A percentile compares a stretch with the other conserved stretches of the same genome.
Evolutionary conservation across 2,888 invertebrate species (phyloP).

Genomic region (Andrena bicolor): DNA sequence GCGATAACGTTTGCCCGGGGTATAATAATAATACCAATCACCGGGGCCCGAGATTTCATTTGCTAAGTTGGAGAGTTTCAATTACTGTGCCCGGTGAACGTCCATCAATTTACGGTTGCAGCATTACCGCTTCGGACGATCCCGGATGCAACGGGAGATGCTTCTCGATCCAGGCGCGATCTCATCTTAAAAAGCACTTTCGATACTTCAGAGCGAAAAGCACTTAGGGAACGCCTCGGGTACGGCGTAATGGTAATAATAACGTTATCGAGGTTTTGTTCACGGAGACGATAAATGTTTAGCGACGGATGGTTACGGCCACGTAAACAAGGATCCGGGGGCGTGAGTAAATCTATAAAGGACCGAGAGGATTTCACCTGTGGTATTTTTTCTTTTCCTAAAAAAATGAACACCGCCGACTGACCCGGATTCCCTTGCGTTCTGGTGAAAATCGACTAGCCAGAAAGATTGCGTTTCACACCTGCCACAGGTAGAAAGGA

Average conservation of each 20-base stretch:
- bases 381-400: not conserved
- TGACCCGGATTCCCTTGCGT: not conserved
- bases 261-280: constrained; percentile 72
- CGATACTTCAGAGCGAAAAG: constrained; percentile 69
- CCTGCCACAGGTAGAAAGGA: constrained; percentile 20
- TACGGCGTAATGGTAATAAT: constrained; percentile 69
- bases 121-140: constrained; percentile 57
- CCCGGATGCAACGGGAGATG: constrained; percentile 66
- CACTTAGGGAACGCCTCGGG: constrained; percentile 70
- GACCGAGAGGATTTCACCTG: constrained; percentile 45
- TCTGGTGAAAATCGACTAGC: not conserved
- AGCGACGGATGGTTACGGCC: constrained; percentile 64
- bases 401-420: not conserved
- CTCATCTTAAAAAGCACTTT: constrained; percentile 73
- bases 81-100: constrained; percentile 60
- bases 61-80: constrained; percentile 67
- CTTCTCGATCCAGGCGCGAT: constrained; percentile 68
- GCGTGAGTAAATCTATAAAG: constrained; percentile 72
- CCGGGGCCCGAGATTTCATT: constrained; percentile 57
- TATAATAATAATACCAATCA: constrained; percentile 63
- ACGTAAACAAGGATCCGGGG: constrained; percentile 70
- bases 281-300: constrained; percentile 72
- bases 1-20: constrained; percentile 43
- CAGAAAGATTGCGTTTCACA: not conserved
- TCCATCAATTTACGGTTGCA: constrained; percentile 64